Evolutionary conservation across 2,797 vertebrate genomes (phyloP), one percentile per base, ranked within the genome.

Genomic region (Tenualosa ilisha): DNA sequence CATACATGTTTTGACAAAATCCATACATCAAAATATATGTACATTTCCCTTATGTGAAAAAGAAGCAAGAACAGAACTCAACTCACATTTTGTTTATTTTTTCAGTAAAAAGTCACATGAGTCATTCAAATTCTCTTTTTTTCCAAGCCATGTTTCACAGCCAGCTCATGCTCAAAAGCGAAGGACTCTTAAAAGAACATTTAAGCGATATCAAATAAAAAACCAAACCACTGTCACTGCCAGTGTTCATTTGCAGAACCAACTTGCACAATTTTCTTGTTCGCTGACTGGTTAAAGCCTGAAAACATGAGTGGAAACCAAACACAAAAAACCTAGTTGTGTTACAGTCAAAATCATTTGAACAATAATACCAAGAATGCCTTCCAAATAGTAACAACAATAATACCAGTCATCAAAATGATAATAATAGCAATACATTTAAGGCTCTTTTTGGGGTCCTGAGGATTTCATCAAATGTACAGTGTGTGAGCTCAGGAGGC

Each of bases 391-490:
- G 56, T 81, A 86, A 83, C 86, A 85, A 86, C 61, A 46, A 54
- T 88, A 91, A 63, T 84, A 15, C 61, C 63, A 72, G 65, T 26
- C 31, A 31, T 81, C 75, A 89, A 88, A 84, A 40, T 79, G 37
- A 85, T 87, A 86, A 86, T 88, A 92, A 92, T 89, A 86, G 90
- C 87, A 93, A 89, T 53, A 93, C 92, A 94, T 92, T 95, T 96
- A 95, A 96, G 95, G 95, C 95, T 95, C 93, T 91, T 93, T 93
- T 94, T 4, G 68, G 92, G 94, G 94, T 95, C 95, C 95, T 96
- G 95, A 96, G 95, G 94, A 94, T 93, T 94, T 92, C 89, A 93
- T 93, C 93, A 91, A 91, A 68, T 82, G 61, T 92, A 93, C 92
- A 90, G 89, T 90, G 89, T 88, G 88, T 86, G 85, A 40, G 81